A percentile compares a stretch with the other conserved stretches of the same genome.
Conservation (phyloP, 2,113 vertebrate species). For the Anser brachyrhynchus region DNA sequence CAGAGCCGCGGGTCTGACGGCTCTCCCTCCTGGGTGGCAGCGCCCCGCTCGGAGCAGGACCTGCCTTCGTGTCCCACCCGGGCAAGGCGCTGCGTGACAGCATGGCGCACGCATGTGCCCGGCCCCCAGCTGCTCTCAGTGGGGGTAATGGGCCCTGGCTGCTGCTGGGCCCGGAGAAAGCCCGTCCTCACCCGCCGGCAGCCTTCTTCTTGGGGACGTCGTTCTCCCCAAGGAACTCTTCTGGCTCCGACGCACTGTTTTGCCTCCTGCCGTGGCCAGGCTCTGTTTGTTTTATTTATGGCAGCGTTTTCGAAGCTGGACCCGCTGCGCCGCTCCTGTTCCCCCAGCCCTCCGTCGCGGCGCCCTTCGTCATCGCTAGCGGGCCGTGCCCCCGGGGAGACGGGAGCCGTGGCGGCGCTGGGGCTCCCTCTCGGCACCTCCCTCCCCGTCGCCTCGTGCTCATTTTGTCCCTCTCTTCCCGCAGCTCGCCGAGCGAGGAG, state of each 20-base stretch:
- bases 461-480: not conserved
- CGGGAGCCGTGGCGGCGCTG: not conserved
- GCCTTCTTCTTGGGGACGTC: rapidly evolving
- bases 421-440: too few relatives aligned
- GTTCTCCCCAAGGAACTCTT: not conserved
- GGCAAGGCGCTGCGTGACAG: not conserved
- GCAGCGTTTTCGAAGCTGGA: rapidly evolving
- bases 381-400: too few relatives aligned
- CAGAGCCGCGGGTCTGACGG: too few relatives aligned
- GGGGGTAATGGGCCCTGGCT: not conserved
- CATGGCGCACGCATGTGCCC: rapidly evolving
- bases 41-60: not conserved
- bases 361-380: rapidly evolving
- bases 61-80: not conserved
- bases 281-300: not conserved
- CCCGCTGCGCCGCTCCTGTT: rapidly evolving
- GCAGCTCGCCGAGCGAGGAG: slow-evolving; percentile 60
- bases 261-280: rapidly evolving
- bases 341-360: rapidly evolving
- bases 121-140: rapidly evolving
- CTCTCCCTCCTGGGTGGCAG: not conserved
- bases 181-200: not conserved
- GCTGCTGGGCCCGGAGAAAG: not conserved
- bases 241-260: rapidly evolving
- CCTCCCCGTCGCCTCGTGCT: not conserved